Conservation (phyloP, 2,797 vertebrate species). For the Hyperoplus immaculatus region DNA sequence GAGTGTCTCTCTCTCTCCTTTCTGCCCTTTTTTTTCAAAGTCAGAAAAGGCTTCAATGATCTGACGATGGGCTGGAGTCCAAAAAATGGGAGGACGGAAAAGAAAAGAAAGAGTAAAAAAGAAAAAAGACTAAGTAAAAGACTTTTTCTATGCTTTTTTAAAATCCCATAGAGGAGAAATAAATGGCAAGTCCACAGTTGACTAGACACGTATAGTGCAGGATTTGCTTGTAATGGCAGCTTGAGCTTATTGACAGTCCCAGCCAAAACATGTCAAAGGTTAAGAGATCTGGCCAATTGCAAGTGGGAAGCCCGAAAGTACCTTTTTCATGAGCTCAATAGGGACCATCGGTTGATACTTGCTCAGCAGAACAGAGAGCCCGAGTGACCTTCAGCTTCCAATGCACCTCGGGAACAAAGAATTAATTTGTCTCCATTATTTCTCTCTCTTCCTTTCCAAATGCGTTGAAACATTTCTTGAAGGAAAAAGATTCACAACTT, state of each 20-base stretch:
- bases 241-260: conserved; percentile 78
- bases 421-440: conserved; percentile 72
- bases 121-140: conserved; percentile 75
- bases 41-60: conserved; percentile 84
- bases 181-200: conserved; percentile 87
- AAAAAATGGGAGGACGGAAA: conserved; percentile 79
- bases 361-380: conserved; percentile 67
- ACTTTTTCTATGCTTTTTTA: conserved; percentile 78
- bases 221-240: conserved; percentile 85
- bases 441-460: conserved; percentile 31
- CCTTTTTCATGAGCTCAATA: conserved; percentile 77
- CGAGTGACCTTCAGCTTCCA: conserved; percentile 65
- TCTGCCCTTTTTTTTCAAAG: conserved; percentile 82
- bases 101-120: conserved; percentile 80
- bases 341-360: conserved; percentile 76
- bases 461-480: conserved; percentile 36
- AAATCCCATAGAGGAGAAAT: conserved; percentile 85
- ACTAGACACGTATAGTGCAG: conserved; percentile 80
- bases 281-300: conserved; percentile 81
- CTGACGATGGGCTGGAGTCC: conserved; percentile 83
- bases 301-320: conserved; percentile 76
- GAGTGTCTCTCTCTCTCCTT: conserved; percentile 84
- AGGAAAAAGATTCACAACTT: background rate
- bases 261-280: conserved; percentile 88
- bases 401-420: conserved; percentile 66